These are phyloP conservation scores for Atractosteus spatula DNA, from an alignment of 2,113 vertebrate genomes.

Conservation along the genomic window DNA sequence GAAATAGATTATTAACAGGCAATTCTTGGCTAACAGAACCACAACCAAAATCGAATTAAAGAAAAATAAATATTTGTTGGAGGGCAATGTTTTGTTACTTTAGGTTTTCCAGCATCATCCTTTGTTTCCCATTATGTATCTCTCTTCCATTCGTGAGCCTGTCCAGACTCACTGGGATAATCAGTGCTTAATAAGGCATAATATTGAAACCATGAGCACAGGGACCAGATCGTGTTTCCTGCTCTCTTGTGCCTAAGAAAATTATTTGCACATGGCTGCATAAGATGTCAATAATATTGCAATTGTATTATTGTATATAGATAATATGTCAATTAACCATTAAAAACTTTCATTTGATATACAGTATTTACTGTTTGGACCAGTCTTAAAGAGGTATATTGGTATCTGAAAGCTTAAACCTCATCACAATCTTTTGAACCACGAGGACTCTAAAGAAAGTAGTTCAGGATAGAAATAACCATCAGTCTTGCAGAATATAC, in stretches of 20 bases:
- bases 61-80: no score
- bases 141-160: conserved; percentile 48
- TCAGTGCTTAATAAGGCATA: conserved; percentile 68
- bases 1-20: no score
- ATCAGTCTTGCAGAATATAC: not conserved
- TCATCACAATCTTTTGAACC: not conserved
- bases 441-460: not conserved
- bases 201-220: conserved; percentile 68
- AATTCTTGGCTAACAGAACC: no score
- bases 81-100: no score
- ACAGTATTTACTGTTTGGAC: conserved; percentile 42
- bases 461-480: conserved; percentile 4
- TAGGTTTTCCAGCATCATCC: no score
- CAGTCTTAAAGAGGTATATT: not conserved
- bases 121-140: no score
- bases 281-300: conserved; percentile 50
- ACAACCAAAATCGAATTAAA: no score
- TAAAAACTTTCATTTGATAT: conserved; percentile 21
- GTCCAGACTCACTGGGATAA: conserved; percentile 68
- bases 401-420: not conserved
- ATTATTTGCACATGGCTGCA: conserved; percentile 59
- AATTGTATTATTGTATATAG: no score
- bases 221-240: conserved; percentile 45
- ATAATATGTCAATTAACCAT: conserved; percentile 52
- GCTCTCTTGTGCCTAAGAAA: conserved; percentile 37